Evolutionary conservation across 2,888 invertebrate genomes (phyloP).

Genomic region (Cabera pusaria): DNA sequence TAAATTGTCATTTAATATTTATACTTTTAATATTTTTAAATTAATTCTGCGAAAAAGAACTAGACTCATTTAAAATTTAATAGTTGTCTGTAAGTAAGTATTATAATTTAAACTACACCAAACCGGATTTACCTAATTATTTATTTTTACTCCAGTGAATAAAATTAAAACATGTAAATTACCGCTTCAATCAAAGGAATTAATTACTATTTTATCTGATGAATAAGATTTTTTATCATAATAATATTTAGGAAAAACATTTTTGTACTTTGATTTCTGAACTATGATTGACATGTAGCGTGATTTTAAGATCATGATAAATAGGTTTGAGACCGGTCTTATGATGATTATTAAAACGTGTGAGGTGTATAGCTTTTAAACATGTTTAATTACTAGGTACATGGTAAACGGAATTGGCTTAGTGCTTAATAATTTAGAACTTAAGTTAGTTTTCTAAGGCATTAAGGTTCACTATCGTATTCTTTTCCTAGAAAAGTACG

Average conservation of each 20-base stretch:
- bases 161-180: slow-evolving; percentile 22
- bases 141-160: slow-evolving; percentile 33
- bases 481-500: no score
- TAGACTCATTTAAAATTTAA: no score
- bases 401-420: no score
- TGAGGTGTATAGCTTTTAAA: no score
- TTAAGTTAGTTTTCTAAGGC: no score
- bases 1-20: no score
- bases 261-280: slow-evolving; percentile 22
- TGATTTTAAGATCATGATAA: slow-evolving; percentile 25
- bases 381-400: no score
- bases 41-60: no score
- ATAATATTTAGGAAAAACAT: slow-evolving; percentile 23
- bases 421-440: no score
- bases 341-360: background rate
- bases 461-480: no score
- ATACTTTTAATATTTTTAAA: no score
- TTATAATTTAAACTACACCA: slow-evolving; percentile 1
- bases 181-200: slow-evolving; percentile 15
- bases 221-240: slow-evolving; percentile 20
- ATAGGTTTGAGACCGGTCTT: slow-evolving; percentile 21
- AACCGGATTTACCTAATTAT: slow-evolving; percentile 39
- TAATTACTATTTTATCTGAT: slow-evolving; percentile 22
- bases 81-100: no score
- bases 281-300: slow-evolving; percentile 28